These are phyloP conservation scores for Sycophila sp. DNA, from an alignment of 1,140 invertebrate genomes.

Conservation along the genomic window DNA sequence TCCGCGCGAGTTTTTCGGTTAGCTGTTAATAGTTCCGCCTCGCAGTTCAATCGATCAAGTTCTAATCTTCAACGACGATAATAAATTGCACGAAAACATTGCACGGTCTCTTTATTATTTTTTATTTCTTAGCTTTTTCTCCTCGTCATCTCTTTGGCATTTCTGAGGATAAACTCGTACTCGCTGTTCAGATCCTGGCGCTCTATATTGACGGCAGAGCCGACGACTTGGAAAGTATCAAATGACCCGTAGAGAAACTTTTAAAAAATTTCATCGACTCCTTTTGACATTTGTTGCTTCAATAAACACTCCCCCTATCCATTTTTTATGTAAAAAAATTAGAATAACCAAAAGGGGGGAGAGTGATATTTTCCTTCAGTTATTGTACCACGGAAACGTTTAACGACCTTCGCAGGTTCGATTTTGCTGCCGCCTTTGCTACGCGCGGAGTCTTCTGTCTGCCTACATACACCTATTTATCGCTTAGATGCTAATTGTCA, in stretches of 20 bases:
- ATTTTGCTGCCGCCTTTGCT: constrained; percentile 21
- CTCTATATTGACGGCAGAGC: no score
- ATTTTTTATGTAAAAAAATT: no score
- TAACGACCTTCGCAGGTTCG: not conserved
- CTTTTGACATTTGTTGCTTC: constrained; percentile 2
- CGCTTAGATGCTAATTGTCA: constrained; percentile 36
- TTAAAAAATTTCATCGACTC: constrained; percentile 8
- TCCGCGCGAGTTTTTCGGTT: not conserved
- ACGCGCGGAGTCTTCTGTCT: not conserved
- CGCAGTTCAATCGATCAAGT: constrained; percentile 23
- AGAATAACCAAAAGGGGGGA: no score
- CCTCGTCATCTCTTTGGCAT: constrained; percentile 36
- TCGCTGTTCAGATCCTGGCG: not conserved
- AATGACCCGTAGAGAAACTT: constrained; percentile 11
- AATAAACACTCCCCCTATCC: no score
- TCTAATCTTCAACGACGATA: constrained; percentile 4
- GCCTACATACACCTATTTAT: constrained; percentile 28
- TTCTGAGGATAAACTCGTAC: constrained; percentile 13
- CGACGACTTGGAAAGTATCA: constrained; percentile 12
- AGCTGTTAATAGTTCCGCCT: no score
- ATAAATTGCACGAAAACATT: constrained; percentile 39
- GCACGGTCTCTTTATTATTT: constrained; percentile 20
- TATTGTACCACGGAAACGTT: not conserved
- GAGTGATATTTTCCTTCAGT: not conserved
- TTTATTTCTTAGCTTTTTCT: no score